A percentile compares a stretch with the other conserved stretches of the same genome.
Conservation (phyloP, 2,113 vertebrate species). For the Polyodon spathula region DNA sequence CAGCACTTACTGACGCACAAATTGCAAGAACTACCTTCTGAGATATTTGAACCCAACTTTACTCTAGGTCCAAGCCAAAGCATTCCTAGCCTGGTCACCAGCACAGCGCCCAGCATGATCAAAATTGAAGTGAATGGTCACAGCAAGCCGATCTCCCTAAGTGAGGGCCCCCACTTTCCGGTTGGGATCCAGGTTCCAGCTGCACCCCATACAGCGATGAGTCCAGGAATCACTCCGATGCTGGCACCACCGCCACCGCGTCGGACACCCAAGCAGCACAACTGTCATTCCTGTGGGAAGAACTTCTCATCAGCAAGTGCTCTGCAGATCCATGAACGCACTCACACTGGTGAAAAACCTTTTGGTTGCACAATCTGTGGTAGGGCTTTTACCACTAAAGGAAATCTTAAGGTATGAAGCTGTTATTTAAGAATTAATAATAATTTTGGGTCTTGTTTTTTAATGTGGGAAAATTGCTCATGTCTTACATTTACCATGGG, state of each 20-base stretch:
- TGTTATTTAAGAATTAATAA: constrained; percentile 5
- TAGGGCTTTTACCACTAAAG: constrained; percentile 97
- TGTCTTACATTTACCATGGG: too few species aligned
- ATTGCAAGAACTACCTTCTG: constrained; percentile 62
- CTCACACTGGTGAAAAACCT: constrained; percentile 96
- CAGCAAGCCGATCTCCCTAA: constrained; percentile 75
- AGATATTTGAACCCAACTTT: constrained; percentile 65
- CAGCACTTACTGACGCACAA: constrained; percentile 74
- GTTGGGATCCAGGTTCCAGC: constrained; percentile 77
- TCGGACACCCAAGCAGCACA: constrained; percentile 97
- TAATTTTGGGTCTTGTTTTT: neutral
- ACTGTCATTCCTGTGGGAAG: constrained; percentile 96
- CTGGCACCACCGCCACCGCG: constrained; percentile 86
- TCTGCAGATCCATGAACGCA: constrained; percentile 97
- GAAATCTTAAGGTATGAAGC: constrained; percentile 87
- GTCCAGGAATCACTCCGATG: constrained; percentile 83
- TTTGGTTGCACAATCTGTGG: constrained; percentile 97
- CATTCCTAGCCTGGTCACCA: constrained; percentile 75
- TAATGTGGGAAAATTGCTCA: too few species aligned
- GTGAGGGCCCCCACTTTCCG: constrained; percentile 74
- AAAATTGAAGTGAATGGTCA: constrained; percentile 97
- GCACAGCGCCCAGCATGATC: constrained; percentile 80
- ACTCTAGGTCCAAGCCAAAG: constrained; percentile 77
- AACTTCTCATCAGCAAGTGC: constrained; percentile 98
- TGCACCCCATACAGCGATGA: constrained; percentile 77